Conservation (phyloP, 2,888 invertebrate species). For the Caenorhabditis sinica region DNA sequence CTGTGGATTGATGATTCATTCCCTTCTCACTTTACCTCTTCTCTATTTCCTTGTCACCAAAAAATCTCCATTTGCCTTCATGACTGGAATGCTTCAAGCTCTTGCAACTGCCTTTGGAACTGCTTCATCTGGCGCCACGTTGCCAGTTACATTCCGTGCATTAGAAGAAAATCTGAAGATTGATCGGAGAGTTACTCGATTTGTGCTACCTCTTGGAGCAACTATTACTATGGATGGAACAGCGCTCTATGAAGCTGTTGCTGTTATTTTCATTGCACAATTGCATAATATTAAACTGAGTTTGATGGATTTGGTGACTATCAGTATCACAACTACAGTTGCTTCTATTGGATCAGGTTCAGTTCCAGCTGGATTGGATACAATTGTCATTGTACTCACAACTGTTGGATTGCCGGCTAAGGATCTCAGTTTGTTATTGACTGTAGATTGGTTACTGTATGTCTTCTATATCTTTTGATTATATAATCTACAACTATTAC, state of each 20-base stretch:
- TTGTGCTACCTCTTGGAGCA: conserved; percentile 97
- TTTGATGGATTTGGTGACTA: conserved; percentile 92
- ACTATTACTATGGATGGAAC: conserved; percentile 89
- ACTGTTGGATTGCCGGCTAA: conserved; percentile 87
- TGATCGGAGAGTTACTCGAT: conserved; percentile 90
- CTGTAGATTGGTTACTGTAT: conserved; percentile 88
- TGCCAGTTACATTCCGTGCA: conserved; percentile 95
- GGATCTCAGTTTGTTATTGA: conserved; percentile 87
- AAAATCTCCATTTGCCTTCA: conserved; percentile 85
- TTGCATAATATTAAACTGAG: conserved; percentile 90
- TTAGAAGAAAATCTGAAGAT: conserved; percentile 92
- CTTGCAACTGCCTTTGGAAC: conserved; percentile 97
- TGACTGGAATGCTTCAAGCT: conserved; percentile 89
- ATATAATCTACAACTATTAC: background rate
- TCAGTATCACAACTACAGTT: conserved; percentile 87
- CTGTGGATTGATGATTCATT: conserved; percentile 93
- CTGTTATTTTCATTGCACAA: conserved; percentile 97
- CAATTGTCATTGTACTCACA: conserved; percentile 88
- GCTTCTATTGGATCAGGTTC: conserved; percentile 88
- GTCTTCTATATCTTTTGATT: conserved; percentile 76
- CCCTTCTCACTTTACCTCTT: conserved; percentile 92
- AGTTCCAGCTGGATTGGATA: conserved; percentile 88
- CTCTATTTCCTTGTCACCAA: conserved; percentile 90
- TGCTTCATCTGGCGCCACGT: conserved; percentile 91
- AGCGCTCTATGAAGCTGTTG: conserved; percentile 94